Base-by-base conservation (phyloP, 2,888 invertebrate genomes). In the Hermaeophaga mercurialis region DNA sequence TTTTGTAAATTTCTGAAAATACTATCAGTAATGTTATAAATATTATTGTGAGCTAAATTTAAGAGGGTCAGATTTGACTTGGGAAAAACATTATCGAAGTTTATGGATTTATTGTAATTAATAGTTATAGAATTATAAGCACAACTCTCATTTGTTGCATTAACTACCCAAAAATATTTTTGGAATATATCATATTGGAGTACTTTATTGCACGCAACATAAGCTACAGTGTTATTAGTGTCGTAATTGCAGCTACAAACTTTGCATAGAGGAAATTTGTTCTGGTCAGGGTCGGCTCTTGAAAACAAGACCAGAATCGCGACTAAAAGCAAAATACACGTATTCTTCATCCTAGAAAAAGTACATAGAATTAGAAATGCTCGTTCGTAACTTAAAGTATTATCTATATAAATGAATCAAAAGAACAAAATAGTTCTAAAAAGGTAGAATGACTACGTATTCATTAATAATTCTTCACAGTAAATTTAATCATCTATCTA, bases 1-100 rank as follows among this genome's bases (percentile, higher is more conserved):
- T 83, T 79, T 39, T 81, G 81, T 6, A 91, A 74, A 57, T 85
- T 80, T 56, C 78, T 79, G 71, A 92, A 92, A 12, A 86, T 84
- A 0, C 78, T 80, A 9, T 80, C 75, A 4, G 82, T 83, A 43
- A 92, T 87, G 6, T 70, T 72, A 3, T 76, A 79, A n/a, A 92
- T 88, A 36, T 78, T 77, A 73, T 88, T 89, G 47, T 81, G 73
- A 0, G 83, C 82, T 4, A 91, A 77, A 66, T 86, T 85, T 18
- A 91, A 71, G 19, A 80, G 79, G 47, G 79, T 76, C 0, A 89
- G 63, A 17, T 73, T 77, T 58, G 71, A 78, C 1, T 78, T 72
- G 0, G 86, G 85, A 9, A 91, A 81, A 28, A 64, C 54, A 12
- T 64, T 49, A 7, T 65, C 62, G 15, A 72, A 52, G 14, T 64